Evolutionary conservation across 30 jellyfish, hydroid and myxozoan species (phyloP).

Genomic region (Cassiopea xamachana): DNA sequence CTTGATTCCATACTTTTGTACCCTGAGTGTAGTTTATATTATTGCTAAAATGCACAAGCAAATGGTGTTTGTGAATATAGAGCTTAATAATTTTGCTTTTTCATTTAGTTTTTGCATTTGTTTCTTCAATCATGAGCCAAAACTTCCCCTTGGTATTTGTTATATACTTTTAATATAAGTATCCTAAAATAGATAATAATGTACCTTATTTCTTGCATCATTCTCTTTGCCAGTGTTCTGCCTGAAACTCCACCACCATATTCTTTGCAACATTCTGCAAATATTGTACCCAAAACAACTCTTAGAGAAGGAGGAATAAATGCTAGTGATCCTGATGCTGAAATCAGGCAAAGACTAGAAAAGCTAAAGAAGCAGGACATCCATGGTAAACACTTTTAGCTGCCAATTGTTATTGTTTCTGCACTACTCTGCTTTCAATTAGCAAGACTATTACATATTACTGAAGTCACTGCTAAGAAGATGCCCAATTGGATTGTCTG

Average conservation of each 20-base stretch:
- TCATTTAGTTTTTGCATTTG: too few relatives aligned
- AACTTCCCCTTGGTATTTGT: not conserved
- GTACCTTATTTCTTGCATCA: not conserved
- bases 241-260: conserved; percentile 39
- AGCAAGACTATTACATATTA: too few relatives aligned
- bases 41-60: too few relatives aligned
- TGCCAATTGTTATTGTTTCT: too few relatives aligned
- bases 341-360: conserved; percentile 19
- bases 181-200: not conserved
- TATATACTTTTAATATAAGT: not conserved
- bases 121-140: too few relatives aligned
- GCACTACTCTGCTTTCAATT: too few relatives aligned
- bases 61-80: too few relatives aligned
- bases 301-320: not conserved
- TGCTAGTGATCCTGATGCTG: conserved; percentile 1
- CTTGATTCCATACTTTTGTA: too few relatives aligned
- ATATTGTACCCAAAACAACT: not conserved
- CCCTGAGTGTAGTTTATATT: too few relatives aligned
- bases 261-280: not conserved
- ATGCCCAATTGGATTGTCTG: too few relatives aligned
- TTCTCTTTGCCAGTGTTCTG: not conserved
- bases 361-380: not conserved
- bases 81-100: too few relatives aligned
- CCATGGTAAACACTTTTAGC: not conserved
- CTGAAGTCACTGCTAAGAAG: too few relatives aligned